Evolutionary conservation across 2,797 vertebrate species (phyloP).

Genomic region (Enteromius thamalakanensis): DNA sequence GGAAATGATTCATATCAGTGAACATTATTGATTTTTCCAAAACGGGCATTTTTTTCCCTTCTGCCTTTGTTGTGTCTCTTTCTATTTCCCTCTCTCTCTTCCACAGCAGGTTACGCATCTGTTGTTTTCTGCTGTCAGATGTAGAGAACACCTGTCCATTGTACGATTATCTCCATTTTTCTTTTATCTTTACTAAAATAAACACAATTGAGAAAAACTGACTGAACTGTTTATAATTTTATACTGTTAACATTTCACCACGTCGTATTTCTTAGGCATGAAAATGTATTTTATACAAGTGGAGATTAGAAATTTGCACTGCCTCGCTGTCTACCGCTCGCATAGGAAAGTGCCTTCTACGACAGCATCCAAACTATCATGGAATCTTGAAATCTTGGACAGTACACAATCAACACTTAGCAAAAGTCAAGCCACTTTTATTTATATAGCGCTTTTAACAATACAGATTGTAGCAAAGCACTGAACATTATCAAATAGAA

Average conservation of each 20-base stretch:
- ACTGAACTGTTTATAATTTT: background rate
- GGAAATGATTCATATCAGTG: slow-evolving; percentile 82
- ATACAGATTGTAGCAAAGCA: no score
- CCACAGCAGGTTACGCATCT: slow-evolving; percentile 55
- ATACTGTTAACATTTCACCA: background rate
- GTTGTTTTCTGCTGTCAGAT: slow-evolving; percentile 51
- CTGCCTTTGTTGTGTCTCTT: slow-evolving; percentile 62
- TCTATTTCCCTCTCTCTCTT: slow-evolving; percentile 52
- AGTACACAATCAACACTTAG: background rate
- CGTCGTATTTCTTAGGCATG: background rate
- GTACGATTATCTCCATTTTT: slow-evolving; percentile 41
- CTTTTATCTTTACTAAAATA: background rate
- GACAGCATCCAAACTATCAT: background rate
- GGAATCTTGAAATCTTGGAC: background rate
- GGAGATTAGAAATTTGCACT: background rate
- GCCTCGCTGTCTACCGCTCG: background rate
- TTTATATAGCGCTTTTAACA: no score
- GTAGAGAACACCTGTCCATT: slow-evolving; percentile 54
- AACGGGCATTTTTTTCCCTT: slow-evolving; percentile 72
- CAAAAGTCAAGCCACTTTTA: no score
- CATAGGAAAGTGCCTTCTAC: background rate
- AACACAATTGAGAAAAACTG: background rate
- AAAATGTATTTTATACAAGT: background rate
- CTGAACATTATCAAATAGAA: no score
- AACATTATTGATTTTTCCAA: slow-evolving; percentile 79